Percentiles rank a stretch among this genome's conserved stretches.
These are phyloP conservation scores for Euphonia xanthogaster DNA, from an alignment of 2,797 vertebrate genomes.

Conservation along the genomic window DNA sequence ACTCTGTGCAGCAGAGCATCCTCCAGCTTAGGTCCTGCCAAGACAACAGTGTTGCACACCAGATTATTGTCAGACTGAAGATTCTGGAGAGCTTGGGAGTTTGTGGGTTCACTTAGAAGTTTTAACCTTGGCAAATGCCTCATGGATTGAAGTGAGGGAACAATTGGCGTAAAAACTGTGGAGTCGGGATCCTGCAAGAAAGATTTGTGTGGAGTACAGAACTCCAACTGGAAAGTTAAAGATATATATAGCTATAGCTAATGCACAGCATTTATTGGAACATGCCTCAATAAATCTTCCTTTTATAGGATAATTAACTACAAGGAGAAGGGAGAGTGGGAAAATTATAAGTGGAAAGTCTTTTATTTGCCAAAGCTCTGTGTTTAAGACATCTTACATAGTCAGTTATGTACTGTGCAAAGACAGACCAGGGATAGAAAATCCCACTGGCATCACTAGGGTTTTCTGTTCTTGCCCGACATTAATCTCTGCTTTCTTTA, in stretches of 20 bases:
- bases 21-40: background rate
- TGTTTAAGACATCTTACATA: slow-evolving; percentile 49
- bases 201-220: background rate
- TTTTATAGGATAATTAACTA: slow-evolving; percentile 39
- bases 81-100: background rate
- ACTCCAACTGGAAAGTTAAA: background rate
- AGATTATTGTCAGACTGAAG: background rate
- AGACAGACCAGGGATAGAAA: slow-evolving; percentile 60
- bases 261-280: slow-evolving; percentile 43
- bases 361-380: slow-evolving; percentile 64
- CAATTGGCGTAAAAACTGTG: background rate
- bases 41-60: background rate
- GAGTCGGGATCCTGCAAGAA: background rate
- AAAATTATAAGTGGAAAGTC: slow-evolving; percentile 66
- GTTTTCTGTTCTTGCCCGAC: slow-evolving; percentile 56
- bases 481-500: slow-evolving; percentile 36
- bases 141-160: background rate
- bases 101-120: background rate
- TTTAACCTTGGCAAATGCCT: background rate
- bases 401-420: slow-evolving; percentile 27
- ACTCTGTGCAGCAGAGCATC: background rate
- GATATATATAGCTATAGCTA: slow-evolving; percentile 13
- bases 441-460: slow-evolving; percentile 37
- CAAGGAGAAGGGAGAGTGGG: slow-evolving; percentile 20
- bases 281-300: slow-evolving; percentile 14